Percentiles rank a stretch among this genome's conserved stretches.
phyloP scores from a whole-genome alignment of 2,797 vertebrate species.

The Rhinella marina region DNA sequence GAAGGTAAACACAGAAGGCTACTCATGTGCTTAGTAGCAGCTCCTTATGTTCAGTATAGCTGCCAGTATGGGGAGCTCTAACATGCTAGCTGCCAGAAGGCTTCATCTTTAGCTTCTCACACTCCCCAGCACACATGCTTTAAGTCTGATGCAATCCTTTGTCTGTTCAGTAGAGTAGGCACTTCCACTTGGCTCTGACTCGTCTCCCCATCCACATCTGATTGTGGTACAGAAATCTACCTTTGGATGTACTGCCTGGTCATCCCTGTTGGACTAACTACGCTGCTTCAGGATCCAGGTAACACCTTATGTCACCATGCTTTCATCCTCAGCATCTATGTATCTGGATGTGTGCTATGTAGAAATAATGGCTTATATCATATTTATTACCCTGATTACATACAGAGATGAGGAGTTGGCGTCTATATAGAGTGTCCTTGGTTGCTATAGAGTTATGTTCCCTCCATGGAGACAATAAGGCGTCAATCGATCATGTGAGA shows the following conservation, averaged over 20 bases:
- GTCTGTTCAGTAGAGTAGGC: conserved; percentile 35
- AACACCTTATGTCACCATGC: background rate
- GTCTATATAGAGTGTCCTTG: background rate
- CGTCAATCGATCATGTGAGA: background rate
- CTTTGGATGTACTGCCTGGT: conserved; percentile 44
- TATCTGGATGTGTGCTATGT: background rate
- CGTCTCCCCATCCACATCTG: background rate
- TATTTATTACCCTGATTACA: background rate
- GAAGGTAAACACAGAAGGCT: background rate
- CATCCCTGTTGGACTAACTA: conserved; percentile 19
- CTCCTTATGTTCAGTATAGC: background rate
- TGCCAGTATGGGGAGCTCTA: conserved; percentile 19
- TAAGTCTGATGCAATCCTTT: conserved; percentile 52
- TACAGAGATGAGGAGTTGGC: background rate
- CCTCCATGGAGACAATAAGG: background rate
- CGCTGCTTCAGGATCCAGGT: conserved; percentile 11
- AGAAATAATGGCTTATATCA: background rate
- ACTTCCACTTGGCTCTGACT: conserved; percentile 5
- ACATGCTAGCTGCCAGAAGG: background rate
- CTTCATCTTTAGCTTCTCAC: background rate
- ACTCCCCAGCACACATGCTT: conserved; percentile 27
- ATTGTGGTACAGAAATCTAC: conserved; percentile 8
- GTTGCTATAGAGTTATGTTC: background rate
- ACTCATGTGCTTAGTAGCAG: background rate
- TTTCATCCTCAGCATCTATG: background rate